phyloP scores from a whole-genome alignment of 2,888 invertebrate species.

The Priapulus caudatus region DNA sequence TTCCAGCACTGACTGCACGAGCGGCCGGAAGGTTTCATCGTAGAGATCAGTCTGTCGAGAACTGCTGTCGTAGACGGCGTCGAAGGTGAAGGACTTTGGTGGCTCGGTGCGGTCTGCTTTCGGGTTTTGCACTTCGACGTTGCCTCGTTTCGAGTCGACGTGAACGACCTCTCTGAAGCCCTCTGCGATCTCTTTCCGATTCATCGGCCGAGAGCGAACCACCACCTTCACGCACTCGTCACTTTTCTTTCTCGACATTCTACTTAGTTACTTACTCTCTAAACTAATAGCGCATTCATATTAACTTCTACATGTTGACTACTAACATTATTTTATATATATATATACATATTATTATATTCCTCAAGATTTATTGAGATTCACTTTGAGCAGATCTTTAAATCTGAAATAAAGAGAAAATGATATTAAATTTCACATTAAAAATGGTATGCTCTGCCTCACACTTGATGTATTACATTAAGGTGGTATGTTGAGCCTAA shows the following conservation, averaged over 20 bases:
- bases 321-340: no score
- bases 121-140: constrained; percentile 77
- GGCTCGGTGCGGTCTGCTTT: constrained; percentile 58
- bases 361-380: no score
- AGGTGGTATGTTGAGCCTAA: no score
- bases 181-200: constrained; percentile 63
- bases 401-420: no score
- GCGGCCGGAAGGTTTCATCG: constrained; percentile 85
- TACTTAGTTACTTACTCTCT: no score
- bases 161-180: constrained; percentile 59
- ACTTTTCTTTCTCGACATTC: constrained; percentile 12
- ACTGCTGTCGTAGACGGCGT: constrained; percentile 84
- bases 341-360: no score
- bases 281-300: no score
- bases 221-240: constrained; percentile 86
- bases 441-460: no score
- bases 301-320: no score
- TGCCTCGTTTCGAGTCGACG: constrained; percentile 70
- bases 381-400: no score
- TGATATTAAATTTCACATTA: no score
- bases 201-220: constrained; percentile 90
- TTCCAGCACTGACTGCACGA: constrained; percentile 86
- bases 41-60: constrained; percentile 84
- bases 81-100: constrained; percentile 84
- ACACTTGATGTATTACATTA: no score